Evolutionary conservation across 2,113 vertebrate species (phyloP).

Genomic region (Todiramphus saurophagus): DNA sequence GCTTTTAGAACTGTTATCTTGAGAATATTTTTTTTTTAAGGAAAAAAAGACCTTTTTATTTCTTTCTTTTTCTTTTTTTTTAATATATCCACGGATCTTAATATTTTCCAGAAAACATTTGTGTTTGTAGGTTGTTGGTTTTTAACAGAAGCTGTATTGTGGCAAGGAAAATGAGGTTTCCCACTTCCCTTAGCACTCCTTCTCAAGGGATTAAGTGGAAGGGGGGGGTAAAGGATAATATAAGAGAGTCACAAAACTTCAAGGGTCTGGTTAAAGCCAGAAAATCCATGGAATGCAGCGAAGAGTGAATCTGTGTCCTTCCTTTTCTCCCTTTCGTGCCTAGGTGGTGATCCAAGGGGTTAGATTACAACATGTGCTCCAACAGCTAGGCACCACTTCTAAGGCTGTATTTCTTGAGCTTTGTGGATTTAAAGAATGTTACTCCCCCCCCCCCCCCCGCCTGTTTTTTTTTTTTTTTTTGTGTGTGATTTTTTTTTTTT

Average conservation of each 20-base stretch:
- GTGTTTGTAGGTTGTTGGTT: not conserved
- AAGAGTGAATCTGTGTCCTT: conserved; percentile 52
- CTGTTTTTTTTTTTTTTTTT: not conserved
- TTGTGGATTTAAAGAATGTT: conserved; percentile 61
- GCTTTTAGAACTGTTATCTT: conserved; percentile 59
- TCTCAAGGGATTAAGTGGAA: conserved; percentile 37
- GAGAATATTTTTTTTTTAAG: not conserved
- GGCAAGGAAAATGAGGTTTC: conserved; percentile 60
- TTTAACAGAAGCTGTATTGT: conserved; percentile 44
- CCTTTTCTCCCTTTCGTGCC: conserved; percentile 48
- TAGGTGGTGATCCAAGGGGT: conserved; percentile 64
- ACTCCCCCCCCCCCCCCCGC: not conserved
- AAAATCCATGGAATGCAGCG: conserved; percentile 60
- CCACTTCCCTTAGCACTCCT: not conserved
- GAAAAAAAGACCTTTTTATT: conserved; percentile 10
- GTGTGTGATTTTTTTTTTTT: not conserved
- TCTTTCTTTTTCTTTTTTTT: not conserved
- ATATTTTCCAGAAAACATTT: conserved; percentile 37
- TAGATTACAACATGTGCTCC: conserved; percentile 63
- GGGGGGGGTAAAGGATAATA: conserved; percentile 35
- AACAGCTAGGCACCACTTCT: conserved; percentile 52
- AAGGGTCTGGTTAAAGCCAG: conserved; percentile 65
- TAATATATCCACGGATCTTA: not conserved
- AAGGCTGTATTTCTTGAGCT: conserved; percentile 39
- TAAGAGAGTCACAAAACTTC: conserved; percentile 69